These are phyloP conservation scores for Frankliniella fusca DNA, from an alignment of 2,888 invertebrate species.

Conservation along the genomic window DNA sequence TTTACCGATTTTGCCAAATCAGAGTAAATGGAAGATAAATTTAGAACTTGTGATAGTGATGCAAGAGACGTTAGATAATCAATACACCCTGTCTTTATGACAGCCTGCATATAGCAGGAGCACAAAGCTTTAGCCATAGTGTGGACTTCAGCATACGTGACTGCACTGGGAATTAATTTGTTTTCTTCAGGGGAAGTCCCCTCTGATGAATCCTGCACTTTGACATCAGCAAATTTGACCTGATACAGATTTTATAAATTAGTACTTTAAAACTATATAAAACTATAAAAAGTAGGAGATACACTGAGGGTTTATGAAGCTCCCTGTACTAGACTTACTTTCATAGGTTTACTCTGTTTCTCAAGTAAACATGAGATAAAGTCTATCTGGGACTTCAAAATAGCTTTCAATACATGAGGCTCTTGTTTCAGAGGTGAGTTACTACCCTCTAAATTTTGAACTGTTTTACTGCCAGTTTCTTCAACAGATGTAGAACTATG, in stretches of 20 bases:
- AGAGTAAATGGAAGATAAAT: background rate
- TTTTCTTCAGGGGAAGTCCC: background rate
- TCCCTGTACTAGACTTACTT: background rate
- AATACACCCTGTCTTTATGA: background rate
- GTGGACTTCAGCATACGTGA: background rate
- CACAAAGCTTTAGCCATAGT: background rate
- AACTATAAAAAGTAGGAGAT: background rate
- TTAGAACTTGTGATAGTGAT: background rate
- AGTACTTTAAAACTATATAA: background rate
- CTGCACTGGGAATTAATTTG: background rate
- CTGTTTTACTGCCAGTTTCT: too few species aligned
- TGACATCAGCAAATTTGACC: constrained; percentile 9
- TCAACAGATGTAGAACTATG: too few species aligned
- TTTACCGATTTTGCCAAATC: background rate
- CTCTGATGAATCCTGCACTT: background rate
- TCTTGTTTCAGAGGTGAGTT: background rate
- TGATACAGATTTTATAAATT: background rate
- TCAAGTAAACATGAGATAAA: background rate
- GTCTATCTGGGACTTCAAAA: background rate
- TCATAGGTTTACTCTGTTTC: background rate
- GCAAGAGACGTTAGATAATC: background rate
- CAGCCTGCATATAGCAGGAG: background rate
- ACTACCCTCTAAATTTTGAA: background rate
- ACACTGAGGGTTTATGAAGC: too few species aligned
- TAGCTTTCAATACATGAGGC: background rate